Base-by-base conservation (phyloP, 2,797 vertebrate species). In the Brachyrhaphis roseni region DNA sequence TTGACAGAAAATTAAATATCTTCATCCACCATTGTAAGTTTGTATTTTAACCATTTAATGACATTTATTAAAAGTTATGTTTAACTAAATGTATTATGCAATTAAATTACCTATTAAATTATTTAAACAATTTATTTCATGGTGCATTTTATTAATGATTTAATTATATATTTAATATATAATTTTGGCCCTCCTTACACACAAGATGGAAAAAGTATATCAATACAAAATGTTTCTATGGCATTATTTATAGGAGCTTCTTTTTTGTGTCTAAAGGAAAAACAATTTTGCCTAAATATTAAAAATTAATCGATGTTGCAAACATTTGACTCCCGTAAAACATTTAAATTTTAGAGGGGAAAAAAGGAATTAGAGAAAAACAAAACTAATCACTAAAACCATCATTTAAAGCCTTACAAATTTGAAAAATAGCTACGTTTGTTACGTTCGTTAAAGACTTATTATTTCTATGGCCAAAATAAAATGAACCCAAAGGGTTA, bases 381-480 rank as follows among this genome's bases (percentile, higher is more conserved):
- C 57, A 18, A 59, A 15, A 8, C 7, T 34, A 18, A 39, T 66
- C 31, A 39, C 36, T 68, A 70, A 70, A 70, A n/a, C 39, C 2
- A 12, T 12, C 11, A 23, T 77, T 68, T 81, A 83, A 85, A 26
- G 16, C 0, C 10, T 36, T 49, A 47, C 45, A 46, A 72, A 45
- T 59, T 13, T 62, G 15, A 8, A 71, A 70, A 45, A 34, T 31
- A n/a, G n/a, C n/a, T n/a, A n/a, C n/a, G n/a, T n/a, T n/a, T n/a
- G n/a, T n/a, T n/a, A n/a, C n/a, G 8, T 26, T 10, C 10, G 10
- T 26, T 55, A n/a, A 53, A 53, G 10, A 55, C 53, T 12, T 4
- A n/a, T 47, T 26, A 55, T 15, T 59, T 31, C 55, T 31, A 7
- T 31, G 55, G n/a, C 55, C 62, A 66, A 66, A 66, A 39, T 39